Conservation (phyloP, 2,888 invertebrate genomes). For the Mimas tiliae region DNA sequence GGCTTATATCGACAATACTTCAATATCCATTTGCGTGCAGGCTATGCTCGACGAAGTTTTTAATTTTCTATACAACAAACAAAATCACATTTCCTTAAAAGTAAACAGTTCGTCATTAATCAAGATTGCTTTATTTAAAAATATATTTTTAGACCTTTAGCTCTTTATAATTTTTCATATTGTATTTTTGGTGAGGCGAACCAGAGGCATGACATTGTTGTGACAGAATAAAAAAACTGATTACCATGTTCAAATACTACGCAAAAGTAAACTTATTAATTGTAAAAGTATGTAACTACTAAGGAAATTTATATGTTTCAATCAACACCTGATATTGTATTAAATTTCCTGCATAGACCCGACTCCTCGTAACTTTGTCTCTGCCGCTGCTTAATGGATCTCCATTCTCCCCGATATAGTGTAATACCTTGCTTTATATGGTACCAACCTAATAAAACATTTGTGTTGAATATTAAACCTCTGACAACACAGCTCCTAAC, state of each 20-base stretch:
- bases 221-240: not conserved
- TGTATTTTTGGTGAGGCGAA: too few species aligned
- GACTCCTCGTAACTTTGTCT: not conserved
- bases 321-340: not conserved
- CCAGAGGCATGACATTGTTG: too few species aligned
- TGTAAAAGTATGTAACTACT: not conserved
- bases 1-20: too few species aligned
- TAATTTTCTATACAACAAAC: too few species aligned
- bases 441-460: not conserved
- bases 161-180: too few species aligned
- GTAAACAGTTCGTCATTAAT: too few species aligned
- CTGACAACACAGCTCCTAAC: not conserved
- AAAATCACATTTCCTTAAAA: too few species aligned
- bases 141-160: too few species aligned
- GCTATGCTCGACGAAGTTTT: too few species aligned
- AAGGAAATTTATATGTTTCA: not conserved
- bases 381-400: not conserved
- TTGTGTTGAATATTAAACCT: not conserved
- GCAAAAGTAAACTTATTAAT: not conserved
- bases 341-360: not conserved
- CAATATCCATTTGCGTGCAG: too few species aligned
- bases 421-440: constrained; percentile 7
- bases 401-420: constrained; percentile 1
- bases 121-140: too few species aligned
- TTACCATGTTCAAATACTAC: not conserved